Percentiles rank a stretch among this genome's conserved stretches.
phyloP scores from a whole-genome alignment of 1,140 invertebrate species.

The Sweltsa coloradensis region DNA sequence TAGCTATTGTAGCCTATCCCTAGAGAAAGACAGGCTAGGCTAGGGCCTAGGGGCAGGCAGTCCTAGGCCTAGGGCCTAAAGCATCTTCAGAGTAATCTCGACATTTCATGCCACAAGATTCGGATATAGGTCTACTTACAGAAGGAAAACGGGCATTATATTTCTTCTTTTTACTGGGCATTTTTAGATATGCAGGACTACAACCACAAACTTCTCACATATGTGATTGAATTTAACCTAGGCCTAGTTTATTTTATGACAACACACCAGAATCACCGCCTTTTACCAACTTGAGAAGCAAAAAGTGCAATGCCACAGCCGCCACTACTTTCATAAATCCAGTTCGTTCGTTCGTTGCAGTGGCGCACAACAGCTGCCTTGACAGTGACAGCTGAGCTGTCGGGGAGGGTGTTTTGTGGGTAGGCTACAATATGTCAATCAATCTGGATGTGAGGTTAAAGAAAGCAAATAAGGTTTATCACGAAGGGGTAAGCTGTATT shows the following conservation, averaged over 20 bases:
- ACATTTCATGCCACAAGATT: neutral
- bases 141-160: conserved; percentile 92
- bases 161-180: conserved; percentile 96
- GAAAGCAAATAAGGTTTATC: conserved; percentile 71
- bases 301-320: no score
- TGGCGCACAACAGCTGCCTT: no score
- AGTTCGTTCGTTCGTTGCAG: no score
- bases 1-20: neutral
- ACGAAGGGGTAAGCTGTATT: conserved; percentile 54
- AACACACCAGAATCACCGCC: no score
- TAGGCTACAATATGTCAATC: conserved; percentile 39
- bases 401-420: no score
- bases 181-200: no score
- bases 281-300: no score
- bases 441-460: conserved; percentile 62
- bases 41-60: neutral
- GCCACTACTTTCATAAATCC: no score
- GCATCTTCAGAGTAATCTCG: neutral
- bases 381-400: no score
- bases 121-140: conserved; percentile 44
- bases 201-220: no score
- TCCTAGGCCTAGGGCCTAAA: neutral
- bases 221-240: no score
- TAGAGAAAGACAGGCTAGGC: neutral
- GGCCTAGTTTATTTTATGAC: no score